phyloP scores from a whole-genome alignment of 2,113 vertebrate species.

The Irena cyanogastra region DNA sequence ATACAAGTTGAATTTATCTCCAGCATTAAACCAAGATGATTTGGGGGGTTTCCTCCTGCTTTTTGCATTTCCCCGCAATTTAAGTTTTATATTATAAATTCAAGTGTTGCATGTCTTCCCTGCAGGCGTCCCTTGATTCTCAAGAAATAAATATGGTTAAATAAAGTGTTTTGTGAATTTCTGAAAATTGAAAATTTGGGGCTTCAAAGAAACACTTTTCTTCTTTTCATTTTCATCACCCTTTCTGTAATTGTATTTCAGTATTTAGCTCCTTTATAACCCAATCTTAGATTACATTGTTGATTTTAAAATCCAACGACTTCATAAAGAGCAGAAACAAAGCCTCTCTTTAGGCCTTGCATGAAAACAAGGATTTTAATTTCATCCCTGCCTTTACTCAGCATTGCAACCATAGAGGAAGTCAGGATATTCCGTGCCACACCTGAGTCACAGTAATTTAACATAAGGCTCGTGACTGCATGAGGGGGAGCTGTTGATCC shows the following conservation, averaged over 20 bases:
- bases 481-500: background rate
- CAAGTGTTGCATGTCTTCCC: background rate
- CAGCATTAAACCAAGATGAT: background rate
- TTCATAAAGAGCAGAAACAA: background rate
- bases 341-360: background rate
- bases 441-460: background rate
- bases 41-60: background rate
- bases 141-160: background rate
- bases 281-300: background rate
- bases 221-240: background rate
- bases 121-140: background rate
- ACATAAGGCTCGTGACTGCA: fast-evolving
- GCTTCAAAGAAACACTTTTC: background rate
- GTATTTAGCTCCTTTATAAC: background rate
- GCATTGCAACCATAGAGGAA: background rate
- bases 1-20: background rate
- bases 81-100: background rate
- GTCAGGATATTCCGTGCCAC: background rate
- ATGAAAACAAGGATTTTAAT: background rate
- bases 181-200: background rate
- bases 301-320: background rate
- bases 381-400: background rate
- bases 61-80: background rate
- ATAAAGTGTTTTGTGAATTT: background rate
- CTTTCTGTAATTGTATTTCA: background rate